Evolutionary conservation across 2,888 invertebrate species (phyloP).

Genomic region (Ormia ochracea): DNA sequence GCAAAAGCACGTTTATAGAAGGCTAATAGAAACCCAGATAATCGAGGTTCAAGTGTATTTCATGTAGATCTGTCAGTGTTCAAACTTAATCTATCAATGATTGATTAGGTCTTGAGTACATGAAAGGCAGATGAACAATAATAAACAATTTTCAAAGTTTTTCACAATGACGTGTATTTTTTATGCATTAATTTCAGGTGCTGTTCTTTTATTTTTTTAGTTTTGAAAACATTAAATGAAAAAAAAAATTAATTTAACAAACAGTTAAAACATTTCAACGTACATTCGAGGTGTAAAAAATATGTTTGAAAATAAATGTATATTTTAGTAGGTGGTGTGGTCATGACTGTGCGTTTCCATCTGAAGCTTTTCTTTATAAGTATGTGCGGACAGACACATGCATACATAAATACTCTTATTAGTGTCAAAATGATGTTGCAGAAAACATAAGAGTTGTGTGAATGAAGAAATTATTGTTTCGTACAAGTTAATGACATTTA

Average conservation of each 20-base stretch:
- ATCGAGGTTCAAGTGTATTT: too few species aligned
- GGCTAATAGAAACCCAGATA: too few species aligned
- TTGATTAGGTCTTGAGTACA: constrained; percentile 33
- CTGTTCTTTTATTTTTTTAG: background rate
- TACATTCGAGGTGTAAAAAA: background rate
- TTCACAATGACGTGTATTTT: background rate
- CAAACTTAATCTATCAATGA: constrained; percentile 14
- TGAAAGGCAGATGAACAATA: too few species aligned
- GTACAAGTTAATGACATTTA: constrained; percentile 28
- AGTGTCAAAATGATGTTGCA: constrained; percentile 55
- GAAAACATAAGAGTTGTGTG: constrained; percentile 25
- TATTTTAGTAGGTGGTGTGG: background rate
- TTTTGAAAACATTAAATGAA: background rate
- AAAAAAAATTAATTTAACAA: background rate
- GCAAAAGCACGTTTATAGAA: too few species aligned
- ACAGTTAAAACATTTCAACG: background rate
- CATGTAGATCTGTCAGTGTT: background rate
- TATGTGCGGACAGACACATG: background rate
- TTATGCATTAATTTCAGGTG: background rate
- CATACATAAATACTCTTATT: constrained; percentile 16
- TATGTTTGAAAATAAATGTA: background rate
- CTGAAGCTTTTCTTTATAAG: background rate
- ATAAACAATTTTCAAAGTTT: background rate
- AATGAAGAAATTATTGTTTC: background rate
- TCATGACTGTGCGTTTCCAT: background rate